Conservation (phyloP, 2,888 invertebrate species). For the Cryptops parisi region DNA sequence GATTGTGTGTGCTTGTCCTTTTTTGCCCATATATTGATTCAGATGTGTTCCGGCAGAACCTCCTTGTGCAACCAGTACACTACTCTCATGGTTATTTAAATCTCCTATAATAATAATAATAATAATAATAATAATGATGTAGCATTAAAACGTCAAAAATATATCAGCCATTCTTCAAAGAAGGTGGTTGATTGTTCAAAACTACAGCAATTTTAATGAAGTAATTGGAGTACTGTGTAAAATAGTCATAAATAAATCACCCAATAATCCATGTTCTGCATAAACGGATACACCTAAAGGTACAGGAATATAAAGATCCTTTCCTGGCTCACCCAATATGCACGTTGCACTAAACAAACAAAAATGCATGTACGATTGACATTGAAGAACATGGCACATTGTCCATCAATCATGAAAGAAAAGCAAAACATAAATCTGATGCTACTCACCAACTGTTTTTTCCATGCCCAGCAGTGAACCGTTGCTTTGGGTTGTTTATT, state of each 20-base stretch:
- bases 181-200: neutral
- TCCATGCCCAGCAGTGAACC: constrained; percentile 52
- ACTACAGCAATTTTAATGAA: no score
- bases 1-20: constrained; percentile 55
- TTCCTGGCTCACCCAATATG: constrained; percentile 59
- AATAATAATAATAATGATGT: no score
- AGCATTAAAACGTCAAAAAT: no score
- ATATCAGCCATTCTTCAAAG: no score
- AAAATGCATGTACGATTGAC: neutral
- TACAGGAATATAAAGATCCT: constrained; percentile 53
- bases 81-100: constrained; percentile 50
- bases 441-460: constrained; percentile 49
- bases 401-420: neutral
- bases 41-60: constrained; percentile 65
- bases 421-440: neutral
- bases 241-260: no score
- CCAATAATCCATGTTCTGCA: constrained; percentile 53
- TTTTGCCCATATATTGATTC: constrained; percentile 60
- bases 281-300: constrained; percentile 66
- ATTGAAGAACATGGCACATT: neutral
- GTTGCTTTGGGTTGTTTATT: constrained; percentile 40
- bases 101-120: no score
- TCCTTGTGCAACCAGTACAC: constrained; percentile 58
- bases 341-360: constrained; percentile 37
- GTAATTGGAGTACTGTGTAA: no score